Conservation (phyloP, 2,113 vertebrate species). For the Carassius gibelio region DNA sequence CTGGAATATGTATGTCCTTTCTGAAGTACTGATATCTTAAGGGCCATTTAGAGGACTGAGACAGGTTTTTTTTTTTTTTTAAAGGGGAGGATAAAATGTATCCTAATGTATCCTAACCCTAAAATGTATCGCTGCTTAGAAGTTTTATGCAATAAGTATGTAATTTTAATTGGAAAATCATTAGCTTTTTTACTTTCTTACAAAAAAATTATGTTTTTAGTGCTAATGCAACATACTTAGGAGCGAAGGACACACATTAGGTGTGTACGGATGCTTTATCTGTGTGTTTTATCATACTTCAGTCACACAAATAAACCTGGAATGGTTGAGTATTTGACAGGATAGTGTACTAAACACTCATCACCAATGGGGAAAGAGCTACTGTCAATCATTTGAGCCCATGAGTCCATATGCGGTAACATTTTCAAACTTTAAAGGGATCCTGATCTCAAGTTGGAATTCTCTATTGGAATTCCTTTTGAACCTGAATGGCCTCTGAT, state of each 20-base stretch:
- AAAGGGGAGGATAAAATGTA: not conserved
- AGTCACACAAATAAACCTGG: not conserved
- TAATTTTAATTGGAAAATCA: not conserved
- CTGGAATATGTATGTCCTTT: not conserved
- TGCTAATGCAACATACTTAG: not conserved
- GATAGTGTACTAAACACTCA: slow-evolving; percentile 7
- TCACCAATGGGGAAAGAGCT: not conserved
- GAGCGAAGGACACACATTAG: not conserved
- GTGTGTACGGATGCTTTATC: not conserved
- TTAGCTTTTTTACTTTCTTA: not conserved
- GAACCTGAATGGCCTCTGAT: not conserved
- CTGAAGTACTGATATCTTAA: not conserved
- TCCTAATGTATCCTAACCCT: no score
- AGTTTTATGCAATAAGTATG: not conserved
- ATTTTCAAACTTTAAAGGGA: not conserved
- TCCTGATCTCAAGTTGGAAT: not conserved
- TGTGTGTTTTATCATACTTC: not conserved
- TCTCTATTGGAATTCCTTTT: not conserved
- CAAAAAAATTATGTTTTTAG: not conserved
- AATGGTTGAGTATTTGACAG: slow-evolving; percentile 25
- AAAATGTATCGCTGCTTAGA: not conserved
- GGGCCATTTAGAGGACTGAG: not conserved
- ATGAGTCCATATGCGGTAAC: not conserved
- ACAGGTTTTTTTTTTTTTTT: not conserved
- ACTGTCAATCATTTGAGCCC: not conserved